A percentile compares a stretch with the other conserved stretches of the same genome.
These are phyloP conservation scores for Otus sunia DNA, from an alignment of 2,113 vertebrate genomes.

Conservation along the genomic window DNA sequence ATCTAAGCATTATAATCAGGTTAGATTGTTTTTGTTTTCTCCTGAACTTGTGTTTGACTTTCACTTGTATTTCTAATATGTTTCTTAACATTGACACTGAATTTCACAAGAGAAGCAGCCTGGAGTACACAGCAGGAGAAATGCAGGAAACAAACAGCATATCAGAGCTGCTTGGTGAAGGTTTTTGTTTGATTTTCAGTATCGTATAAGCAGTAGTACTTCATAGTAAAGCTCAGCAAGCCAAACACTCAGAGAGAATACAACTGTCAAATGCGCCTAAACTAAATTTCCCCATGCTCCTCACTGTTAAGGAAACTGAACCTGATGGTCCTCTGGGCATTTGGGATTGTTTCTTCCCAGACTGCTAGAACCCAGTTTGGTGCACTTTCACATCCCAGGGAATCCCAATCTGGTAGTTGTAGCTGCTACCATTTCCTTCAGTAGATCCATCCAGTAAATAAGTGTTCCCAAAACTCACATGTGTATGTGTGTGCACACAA, in stretches of 20 bases:
- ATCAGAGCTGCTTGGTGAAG: not conserved
- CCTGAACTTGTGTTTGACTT: not conserved
- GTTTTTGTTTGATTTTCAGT: not conserved
- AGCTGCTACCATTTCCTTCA: not conserved
- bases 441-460: not conserved
- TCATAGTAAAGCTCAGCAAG: not conserved
- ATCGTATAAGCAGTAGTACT: not conserved
- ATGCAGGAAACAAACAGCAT: not conserved
- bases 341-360: not conserved
- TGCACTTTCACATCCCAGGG: not conserved
- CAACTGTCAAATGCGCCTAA: not conserved
- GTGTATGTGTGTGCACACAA: rapidly evolving
- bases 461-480: not conserved
- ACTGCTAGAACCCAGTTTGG: rapidly evolving
- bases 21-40: not conserved
- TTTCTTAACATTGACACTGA: not conserved
- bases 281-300: not conserved
- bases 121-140: not conserved
- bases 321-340: not conserved
- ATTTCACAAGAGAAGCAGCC: not conserved
- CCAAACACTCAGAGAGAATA: not conserved
- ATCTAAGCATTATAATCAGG: not conserved
- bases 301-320: not conserved
- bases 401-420: not conserved
- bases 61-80: not conserved